Conservation (phyloP, 2,113 vertebrate species). For the Lucifuga dentata region DNA sequence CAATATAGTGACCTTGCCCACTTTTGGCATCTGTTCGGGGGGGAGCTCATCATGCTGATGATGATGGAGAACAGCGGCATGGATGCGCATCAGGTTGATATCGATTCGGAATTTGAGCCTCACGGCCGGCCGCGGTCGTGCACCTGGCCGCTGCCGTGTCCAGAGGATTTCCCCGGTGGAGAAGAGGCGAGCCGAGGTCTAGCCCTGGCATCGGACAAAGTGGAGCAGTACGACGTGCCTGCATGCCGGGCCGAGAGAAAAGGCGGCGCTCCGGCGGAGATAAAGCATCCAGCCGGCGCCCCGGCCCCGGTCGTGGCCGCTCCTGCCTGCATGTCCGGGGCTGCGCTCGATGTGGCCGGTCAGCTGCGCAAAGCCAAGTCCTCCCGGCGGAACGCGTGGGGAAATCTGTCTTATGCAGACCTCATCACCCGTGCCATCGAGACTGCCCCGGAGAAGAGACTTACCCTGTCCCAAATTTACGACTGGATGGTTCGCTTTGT, state of each 20-base stretch:
- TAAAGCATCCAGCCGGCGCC: conserved; percentile 83
- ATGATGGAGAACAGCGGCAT: conserved; percentile 90
- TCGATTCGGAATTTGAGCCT: conserved; percentile 93
- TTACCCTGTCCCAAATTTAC: conserved; percentile 97
- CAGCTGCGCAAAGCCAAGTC: conserved; percentile 96
- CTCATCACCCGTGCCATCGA: conserved; percentile 98
- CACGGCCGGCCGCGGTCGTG: conserved; percentile 91
- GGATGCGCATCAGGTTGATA: conserved; percentile 94
- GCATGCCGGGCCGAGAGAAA: conserved; percentile 86
- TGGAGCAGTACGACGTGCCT: conserved; percentile 80
- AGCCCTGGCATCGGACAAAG: conserved; percentile 76
- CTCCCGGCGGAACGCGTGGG: conserved; percentile 96
- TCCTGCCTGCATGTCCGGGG: conserved; percentile 85
- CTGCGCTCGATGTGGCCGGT: conserved; percentile 89
- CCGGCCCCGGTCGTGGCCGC: conserved; percentile 76
- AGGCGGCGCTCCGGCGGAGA: conserved; percentile 87
- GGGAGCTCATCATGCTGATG: conserved; percentile 77
- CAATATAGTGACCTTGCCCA: conserved; percentile 74
- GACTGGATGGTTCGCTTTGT: conserved; percentile 99
- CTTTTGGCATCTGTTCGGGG: conserved; percentile 56
- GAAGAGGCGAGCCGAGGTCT: conserved; percentile 79
- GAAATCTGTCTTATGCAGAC: conserved; percentile 97
- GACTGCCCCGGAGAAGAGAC: conserved; percentile 95
- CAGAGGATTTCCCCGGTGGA: conserved; percentile 87
- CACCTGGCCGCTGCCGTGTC: conserved; percentile 94